Percentiles rank a stretch among this genome's conserved stretches.
Conservation (phyloP, 2,888 invertebrate species). For the Alentia gelatinosa region DNA sequence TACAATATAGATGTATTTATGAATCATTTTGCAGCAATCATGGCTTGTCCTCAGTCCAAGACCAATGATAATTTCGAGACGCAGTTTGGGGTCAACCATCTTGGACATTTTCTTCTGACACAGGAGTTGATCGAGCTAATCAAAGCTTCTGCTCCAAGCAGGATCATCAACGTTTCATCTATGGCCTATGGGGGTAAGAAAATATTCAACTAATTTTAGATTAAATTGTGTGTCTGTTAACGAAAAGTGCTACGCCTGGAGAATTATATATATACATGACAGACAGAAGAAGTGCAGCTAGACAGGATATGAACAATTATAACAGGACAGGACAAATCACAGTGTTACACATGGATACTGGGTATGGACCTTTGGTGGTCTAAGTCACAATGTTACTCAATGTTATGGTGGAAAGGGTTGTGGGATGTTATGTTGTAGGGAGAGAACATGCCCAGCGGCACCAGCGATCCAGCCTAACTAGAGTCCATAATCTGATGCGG, state of each 20-base stretch:
- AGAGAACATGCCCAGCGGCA: too few species aligned
- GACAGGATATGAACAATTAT: neutral
- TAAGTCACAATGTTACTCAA: too few species aligned
- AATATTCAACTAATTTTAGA: neutral
- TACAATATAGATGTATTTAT: neutral
- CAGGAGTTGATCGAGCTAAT: slow-evolving; percentile 73
- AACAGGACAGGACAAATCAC: neutral
- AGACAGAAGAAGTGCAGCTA: neutral
- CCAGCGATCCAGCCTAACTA: too few species aligned
- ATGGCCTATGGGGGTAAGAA: neutral
- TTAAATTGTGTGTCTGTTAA: neutral
- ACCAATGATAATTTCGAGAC: slow-evolving; percentile 65
- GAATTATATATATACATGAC: neutral
- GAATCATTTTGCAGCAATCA: neutral
- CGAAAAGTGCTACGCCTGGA: neutral
- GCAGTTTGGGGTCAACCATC: slow-evolving; percentile 67
- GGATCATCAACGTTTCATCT: slow-evolving; percentile 73
- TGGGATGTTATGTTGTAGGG: too few species aligned
- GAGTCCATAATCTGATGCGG: too few species aligned
- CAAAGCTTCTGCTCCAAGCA: slow-evolving; percentile 70
- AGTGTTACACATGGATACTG: neutral
- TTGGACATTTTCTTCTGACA: slow-evolving; percentile 72
- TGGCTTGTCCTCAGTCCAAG: slow-evolving; percentile 55
- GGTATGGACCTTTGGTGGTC: neutral
- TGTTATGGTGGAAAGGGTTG: too few species aligned